Conservation (phyloP, 2,797 vertebrate genomes). For the Danio albolineatus region DNA sequence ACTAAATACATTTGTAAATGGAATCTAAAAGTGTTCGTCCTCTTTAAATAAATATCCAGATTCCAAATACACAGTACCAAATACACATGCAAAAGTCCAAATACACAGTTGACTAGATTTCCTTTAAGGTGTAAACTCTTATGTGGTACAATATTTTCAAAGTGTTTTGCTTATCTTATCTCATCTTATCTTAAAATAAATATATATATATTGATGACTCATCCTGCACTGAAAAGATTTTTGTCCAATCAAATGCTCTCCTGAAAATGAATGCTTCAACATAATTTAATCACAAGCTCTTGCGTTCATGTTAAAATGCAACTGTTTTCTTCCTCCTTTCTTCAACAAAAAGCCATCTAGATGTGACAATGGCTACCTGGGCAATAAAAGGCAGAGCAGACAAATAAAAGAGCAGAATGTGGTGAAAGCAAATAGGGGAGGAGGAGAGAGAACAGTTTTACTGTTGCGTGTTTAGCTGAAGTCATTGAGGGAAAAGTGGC, state of each 20-base stretch:
- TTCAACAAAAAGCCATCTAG: conserved; percentile 67
- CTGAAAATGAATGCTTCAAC: not conserved
- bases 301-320: conserved; percentile 57
- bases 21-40: too few relatives aligned
- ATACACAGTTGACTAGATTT: too few relatives aligned
- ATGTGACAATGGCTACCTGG: conserved; percentile 71
- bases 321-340: conserved; percentile 65
- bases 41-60: too few relatives aligned
- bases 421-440: conserved; percentile 64
- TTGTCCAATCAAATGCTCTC: not conserved
- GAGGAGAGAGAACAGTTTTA: conserved; percentile 72
- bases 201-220: not conserved
- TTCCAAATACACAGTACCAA: too few relatives aligned
- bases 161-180: too few relatives aligned
- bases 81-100: too few relatives aligned
- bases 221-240: not conserved
- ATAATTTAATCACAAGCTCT: too few relatives aligned
- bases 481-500: conserved; percentile 73
- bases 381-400: conserved; percentile 74
- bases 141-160: too few relatives aligned
- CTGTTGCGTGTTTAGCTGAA: conserved; percentile 73
- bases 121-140: too few relatives aligned
- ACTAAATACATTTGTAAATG: too few relatives aligned
- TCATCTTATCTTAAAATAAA: not conserved
- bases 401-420: conserved; percentile 68